A percentile compares a stretch with the other conserved stretches of the same genome.
Conservation (phyloP, 2,797 vertebrate genomes). For the Antrozous pallidus region DNA sequence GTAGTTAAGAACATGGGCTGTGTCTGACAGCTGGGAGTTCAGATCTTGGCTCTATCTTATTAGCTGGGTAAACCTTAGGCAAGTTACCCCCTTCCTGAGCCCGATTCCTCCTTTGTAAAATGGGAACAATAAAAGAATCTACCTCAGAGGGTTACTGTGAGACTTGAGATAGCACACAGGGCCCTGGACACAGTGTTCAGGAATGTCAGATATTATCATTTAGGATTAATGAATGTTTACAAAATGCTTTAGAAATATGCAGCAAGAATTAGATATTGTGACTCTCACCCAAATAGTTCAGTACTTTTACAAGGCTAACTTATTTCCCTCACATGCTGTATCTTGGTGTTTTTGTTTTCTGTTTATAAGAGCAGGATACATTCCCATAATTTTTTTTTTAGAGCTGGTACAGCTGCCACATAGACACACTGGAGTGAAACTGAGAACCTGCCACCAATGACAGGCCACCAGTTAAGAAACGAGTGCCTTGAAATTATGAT, state of each 20-base stretch:
- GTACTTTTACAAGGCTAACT: not conserved
- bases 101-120: not conserved
- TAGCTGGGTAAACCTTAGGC: not conserved
- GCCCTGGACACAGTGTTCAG: not conserved
- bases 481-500: not conserved
- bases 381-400: not conserved
- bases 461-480: not conserved
- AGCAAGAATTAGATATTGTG: not conserved
- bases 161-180: not conserved
- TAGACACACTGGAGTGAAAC: not conserved
- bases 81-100: not conserved
- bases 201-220: not conserved
- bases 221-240: not conserved
- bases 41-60: not conserved
- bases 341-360: not conserved
- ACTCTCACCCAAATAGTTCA: not conserved
- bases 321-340: not conserved
- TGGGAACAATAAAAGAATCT: not conserved
- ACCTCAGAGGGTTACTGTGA: not conserved
- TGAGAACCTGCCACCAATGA: not conserved
- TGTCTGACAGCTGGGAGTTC: not conserved
- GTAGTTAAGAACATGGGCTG: not conserved
- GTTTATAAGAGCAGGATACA: not conserved
- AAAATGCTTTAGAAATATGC: slow-evolving; percentile 12
- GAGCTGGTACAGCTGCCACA: not conserved